Evolutionary conservation across 2,888 invertebrate genomes (phyloP).

Genomic region (Conomelus anceps): DNA sequence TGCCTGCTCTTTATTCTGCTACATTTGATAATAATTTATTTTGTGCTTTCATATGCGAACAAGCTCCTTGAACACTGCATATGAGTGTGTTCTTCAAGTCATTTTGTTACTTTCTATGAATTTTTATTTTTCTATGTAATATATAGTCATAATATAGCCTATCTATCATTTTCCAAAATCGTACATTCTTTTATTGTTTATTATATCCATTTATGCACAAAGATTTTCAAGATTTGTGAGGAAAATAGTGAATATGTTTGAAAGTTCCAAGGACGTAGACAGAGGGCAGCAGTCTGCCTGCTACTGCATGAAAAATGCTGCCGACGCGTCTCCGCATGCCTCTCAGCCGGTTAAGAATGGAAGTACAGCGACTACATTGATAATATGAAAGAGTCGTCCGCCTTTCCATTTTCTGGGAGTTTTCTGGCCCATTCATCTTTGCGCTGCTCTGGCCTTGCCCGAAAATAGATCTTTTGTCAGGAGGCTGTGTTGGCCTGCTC

Average conservation of each 20-base stretch:
- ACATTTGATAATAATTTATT: too few species aligned
- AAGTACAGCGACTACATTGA: background rate
- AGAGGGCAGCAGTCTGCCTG: background rate
- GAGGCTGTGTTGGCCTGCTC: too few species aligned
- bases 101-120: too few species aligned
- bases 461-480: background rate
- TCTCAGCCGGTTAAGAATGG: background rate
- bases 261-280: background rate
- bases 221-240: too few species aligned
- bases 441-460: background rate
- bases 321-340: background rate
- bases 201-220: too few species aligned
- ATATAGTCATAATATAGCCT: too few species aligned
- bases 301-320: background rate
- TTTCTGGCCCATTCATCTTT: background rate
- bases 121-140: too few species aligned
- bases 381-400: background rate
- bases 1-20: too few species aligned
- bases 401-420: background rate
- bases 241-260: background rate
- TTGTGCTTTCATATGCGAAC: too few species aligned
- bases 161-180: background rate
- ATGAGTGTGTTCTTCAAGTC: too few species aligned
- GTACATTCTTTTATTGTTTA: background rate
- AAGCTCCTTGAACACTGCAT: too few species aligned